These are phyloP conservation scores for Trypoxylon attenuatum DNA, from an alignment of 2,888 invertebrate genomes.

Conservation along the genomic window DNA sequence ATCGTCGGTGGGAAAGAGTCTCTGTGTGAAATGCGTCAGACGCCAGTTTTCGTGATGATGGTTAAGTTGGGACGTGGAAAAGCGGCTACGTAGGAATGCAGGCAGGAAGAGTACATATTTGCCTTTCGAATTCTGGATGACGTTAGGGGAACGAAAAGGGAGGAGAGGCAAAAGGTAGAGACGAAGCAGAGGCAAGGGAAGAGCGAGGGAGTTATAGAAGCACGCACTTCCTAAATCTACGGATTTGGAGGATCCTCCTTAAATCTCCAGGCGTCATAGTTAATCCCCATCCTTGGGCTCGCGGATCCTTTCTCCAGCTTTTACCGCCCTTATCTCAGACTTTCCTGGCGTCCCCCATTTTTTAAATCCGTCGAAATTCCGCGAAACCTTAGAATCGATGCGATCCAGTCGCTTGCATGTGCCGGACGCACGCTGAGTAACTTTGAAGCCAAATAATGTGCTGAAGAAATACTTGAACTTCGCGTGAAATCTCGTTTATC, in stretches of 20 bases:
- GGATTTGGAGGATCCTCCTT: slow-evolving; percentile 49
- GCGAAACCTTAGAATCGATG: slow-evolving; percentile 4
- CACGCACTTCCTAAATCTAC: slow-evolving; percentile 58
- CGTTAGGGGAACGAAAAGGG: slow-evolving; percentile 18
- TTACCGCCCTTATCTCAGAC: slow-evolving; percentile 31
- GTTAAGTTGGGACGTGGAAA: slow-evolving; percentile 9
- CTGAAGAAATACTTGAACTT: neutral
- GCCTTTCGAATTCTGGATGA: slow-evolving; percentile 44
- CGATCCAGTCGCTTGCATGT: neutral
- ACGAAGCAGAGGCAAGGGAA: neutral
- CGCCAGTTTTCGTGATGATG: slow-evolving; percentile 18
- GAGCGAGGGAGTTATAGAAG: slow-evolving; percentile 28
- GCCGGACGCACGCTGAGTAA: neutral
- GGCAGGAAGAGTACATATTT: slow-evolving; percentile 51
- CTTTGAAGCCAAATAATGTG: slow-evolving; percentile 2
- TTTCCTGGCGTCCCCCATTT: slow-evolving; percentile 15
- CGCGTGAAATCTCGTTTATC: neutral
- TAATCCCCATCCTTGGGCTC: slow-evolving; percentile 42
- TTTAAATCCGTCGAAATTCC: slow-evolving; percentile 20
- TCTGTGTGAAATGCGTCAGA: no score
- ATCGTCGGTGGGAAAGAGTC: no score
- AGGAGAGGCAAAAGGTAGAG: neutral
- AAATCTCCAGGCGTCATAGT: slow-evolving; percentile 48
- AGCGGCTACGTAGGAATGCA: slow-evolving; percentile 15
- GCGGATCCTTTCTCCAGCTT: slow-evolving; percentile 26